Evolutionary conservation across 2,113 vertebrate species (phyloP).

Genomic region (Percopsis transmontana): DNA sequence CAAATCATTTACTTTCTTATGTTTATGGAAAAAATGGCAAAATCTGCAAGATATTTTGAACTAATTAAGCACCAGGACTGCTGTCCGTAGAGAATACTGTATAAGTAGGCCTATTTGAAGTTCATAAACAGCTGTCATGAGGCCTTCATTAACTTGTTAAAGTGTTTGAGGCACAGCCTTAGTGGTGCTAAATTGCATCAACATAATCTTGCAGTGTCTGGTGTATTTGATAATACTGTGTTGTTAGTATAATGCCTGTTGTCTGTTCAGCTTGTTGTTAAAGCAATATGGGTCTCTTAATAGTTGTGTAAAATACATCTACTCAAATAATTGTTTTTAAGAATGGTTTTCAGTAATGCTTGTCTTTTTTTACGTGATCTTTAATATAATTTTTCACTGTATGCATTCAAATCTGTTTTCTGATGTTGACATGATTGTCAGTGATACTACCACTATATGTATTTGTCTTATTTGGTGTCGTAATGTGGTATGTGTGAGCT

Average conservation of each 20-base stretch:
- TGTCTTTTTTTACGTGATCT: conserved; percentile 22
- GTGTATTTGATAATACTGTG: conserved; percentile 46
- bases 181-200: conserved; percentile 49
- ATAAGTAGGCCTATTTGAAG: conserved; percentile 24
- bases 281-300: conserved; percentile 34
- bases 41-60: conserved; percentile 37
- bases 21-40: conserved; percentile 33
- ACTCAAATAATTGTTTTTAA: conserved; percentile 29
- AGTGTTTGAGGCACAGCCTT: conserved; percentile 1
- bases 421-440: conserved; percentile 29
- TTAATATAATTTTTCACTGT: neutral
- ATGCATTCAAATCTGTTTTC: conserved; percentile 38
- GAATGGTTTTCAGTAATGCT: conserved; percentile 7
- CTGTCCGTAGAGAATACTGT: conserved; percentile 15
- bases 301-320: conserved; percentile 41
- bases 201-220: conserved; percentile 34
- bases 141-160: conserved; percentile 7
- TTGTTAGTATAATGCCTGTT: conserved; percentile 46
- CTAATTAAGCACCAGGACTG: conserved; percentile 46
- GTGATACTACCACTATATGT: conserved; percentile 32
- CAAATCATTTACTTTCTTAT: conserved; percentile 30
- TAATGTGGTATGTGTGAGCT: conserved; percentile 45
- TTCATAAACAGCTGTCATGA: conserved; percentile 2
- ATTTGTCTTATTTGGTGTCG: conserved; percentile 52
- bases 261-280: conserved; percentile 40